Conservation (phyloP, 2,797 vertebrate genomes). For the Nyctibius grandis region DNA sequence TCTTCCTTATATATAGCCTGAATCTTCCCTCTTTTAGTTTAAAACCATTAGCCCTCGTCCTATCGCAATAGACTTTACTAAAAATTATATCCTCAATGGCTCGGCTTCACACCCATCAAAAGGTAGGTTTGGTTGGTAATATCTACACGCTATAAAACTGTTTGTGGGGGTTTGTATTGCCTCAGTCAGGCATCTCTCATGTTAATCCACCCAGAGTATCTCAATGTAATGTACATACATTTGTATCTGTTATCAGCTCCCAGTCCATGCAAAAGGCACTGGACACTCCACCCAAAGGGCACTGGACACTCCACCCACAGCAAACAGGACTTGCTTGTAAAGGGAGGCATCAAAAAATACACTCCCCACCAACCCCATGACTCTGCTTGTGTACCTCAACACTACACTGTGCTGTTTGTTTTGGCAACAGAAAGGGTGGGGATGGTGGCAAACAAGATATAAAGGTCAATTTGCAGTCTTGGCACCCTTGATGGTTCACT, state of each 20-base stretch:
- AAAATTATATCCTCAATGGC: not conserved
- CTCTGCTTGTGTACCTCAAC: not conserved
- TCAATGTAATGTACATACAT: not conserved
- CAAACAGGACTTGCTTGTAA: not conserved
- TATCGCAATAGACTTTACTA: not conserved
- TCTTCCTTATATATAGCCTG: not conserved
- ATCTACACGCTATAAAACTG: not conserved
- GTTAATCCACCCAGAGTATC: not conserved
- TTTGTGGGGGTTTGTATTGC: not conserved
- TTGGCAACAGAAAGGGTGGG: not conserved
- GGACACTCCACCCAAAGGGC: not conserved
- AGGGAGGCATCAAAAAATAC: not conserved
- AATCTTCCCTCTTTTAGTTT: not conserved
- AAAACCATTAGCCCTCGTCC: not conserved
- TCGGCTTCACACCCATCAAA: not conserved
- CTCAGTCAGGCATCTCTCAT: not conserved
- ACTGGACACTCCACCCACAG: not conserved
- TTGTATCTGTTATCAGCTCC: not conserved
- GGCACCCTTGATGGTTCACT: not conserved
- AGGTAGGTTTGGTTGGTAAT: not conserved
- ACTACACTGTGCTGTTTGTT: accelerated
- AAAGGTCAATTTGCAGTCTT: not conserved
- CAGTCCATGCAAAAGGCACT: not conserved
- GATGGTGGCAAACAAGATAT: not conserved
- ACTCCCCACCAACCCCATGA: not conserved